Percentiles rank a stretch among this genome's conserved stretches.
Conservation (phyloP, 2,797 vertebrate species). For the Notolepis coatsorum region DNA sequence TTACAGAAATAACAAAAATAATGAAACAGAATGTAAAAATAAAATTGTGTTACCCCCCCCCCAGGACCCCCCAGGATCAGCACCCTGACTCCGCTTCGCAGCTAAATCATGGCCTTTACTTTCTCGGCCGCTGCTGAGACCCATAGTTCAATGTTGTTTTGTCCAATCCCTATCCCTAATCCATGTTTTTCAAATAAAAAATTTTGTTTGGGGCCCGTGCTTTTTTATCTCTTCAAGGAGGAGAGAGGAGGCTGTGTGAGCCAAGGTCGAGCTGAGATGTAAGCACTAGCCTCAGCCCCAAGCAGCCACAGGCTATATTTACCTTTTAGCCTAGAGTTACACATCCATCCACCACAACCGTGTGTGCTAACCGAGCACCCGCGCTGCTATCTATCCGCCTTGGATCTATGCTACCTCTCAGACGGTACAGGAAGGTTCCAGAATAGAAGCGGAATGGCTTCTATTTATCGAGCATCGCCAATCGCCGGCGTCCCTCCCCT, state of each 20-base stretch:
- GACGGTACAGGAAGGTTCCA: conserved; percentile 38
- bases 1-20: too few relatives aligned
- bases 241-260: conserved; percentile 54
- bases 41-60: too few relatives aligned
- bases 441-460: conserved; percentile 35
- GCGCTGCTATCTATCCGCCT: conserved; percentile 49
- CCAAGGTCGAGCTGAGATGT: conserved; percentile 68
- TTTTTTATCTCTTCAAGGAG: conserved; percentile 47
- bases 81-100: too few relatives aligned
- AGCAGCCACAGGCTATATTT: conserved; percentile 75
- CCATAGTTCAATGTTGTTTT: too few relatives aligned
- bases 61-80: too few relatives aligned
- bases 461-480: conserved; percentile 48
- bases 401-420: conserved; percentile 41
- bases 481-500: conserved; percentile 25
- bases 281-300: conserved; percentile 59
- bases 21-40: too few relatives aligned
- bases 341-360: conserved; percentile 49
- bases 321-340: conserved; percentile 73
- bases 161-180: too few relatives aligned
- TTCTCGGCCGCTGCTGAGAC: too few relatives aligned
- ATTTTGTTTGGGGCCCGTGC: too few relatives aligned
- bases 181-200: too few relatives aligned
- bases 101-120: too few relatives aligned
- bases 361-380: conserved; percentile 42